Conservation (phyloP, 2,797 vertebrate genomes). For the Rhinogobio ventralis region DNA sequence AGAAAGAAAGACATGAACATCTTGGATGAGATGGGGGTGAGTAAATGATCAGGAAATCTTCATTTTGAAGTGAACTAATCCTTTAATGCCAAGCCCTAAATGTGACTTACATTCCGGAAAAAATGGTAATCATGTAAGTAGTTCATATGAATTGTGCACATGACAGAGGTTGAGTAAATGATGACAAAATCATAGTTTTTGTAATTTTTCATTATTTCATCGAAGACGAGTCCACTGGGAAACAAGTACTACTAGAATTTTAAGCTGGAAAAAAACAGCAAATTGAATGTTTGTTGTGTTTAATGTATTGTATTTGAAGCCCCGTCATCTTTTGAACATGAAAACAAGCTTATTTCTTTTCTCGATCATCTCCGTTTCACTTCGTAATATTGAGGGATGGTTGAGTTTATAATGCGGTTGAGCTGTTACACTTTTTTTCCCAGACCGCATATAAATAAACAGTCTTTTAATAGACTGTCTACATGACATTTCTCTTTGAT, state of each 20-base stretch:
- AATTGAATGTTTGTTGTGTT: not conserved
- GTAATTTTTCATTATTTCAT: not conserved
- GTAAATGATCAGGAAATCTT: no score
- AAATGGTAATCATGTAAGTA: not conserved
- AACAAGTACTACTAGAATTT: not conserved
- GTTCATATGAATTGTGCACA: not conserved
- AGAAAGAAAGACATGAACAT: no score
- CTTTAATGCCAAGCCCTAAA: no score
- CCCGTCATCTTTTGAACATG: not conserved
- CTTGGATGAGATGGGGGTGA: no score
- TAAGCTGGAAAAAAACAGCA: not conserved
- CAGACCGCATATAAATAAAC: not conserved
- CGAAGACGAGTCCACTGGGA: not conserved
- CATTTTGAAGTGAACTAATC: no score
- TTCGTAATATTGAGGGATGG: not conserved
- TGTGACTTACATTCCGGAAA: not conserved
- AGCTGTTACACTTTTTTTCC: not conserved
- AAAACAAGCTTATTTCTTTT: not conserved
- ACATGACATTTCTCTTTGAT: slow-evolving; percentile 15
- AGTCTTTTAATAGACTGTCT: not conserved
- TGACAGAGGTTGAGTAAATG: not conserved
- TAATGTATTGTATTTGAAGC: not conserved
- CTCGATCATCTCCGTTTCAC: not conserved
- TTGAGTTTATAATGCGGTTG: not conserved
- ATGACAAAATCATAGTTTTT: not conserved